A percentile compares a stretch with the other conserved stretches of the same genome.
These are phyloP conservation scores for Psephotus haematonotus DNA, from an alignment of 2,113 vertebrate genomes.

Conservation along the genomic window DNA sequence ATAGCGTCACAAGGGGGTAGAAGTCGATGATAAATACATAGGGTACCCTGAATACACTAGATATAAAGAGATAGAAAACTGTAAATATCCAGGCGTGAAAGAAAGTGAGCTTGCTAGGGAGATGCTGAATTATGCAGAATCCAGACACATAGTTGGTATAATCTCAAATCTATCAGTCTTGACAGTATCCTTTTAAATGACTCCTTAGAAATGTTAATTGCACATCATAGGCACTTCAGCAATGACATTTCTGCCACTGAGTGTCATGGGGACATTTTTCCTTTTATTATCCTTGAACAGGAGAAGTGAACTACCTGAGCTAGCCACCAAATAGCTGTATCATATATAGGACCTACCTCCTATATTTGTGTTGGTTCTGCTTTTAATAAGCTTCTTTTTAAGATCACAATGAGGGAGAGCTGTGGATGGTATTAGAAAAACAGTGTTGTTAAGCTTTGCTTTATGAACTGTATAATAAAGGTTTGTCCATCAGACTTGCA, in stretches of 20 bases:
- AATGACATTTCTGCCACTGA: constrained; percentile 51
- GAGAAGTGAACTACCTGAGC: not conserved
- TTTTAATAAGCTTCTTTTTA: constrained; percentile 4
- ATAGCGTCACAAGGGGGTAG: not conserved
- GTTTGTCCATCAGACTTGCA: not conserved
- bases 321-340: constrained; percentile 10
- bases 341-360: not conserved
- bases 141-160: constrained; percentile 10
- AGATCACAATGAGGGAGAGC: not conserved
- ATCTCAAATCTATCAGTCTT: constrained; percentile 38
- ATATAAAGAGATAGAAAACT: not conserved
- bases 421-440: not conserved
- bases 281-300: constrained; percentile 27
- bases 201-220: constrained; percentile 69
- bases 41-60: not conserved
- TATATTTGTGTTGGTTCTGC: not conserved
- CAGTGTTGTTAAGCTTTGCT: not conserved
- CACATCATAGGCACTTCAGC: constrained; percentile 44
- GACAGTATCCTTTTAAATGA: constrained; percentile 51
- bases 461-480: constrained; percentile 46
- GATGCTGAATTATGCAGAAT: constrained; percentile 24
- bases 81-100: not conserved
- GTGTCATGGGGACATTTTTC: constrained; percentile 54
- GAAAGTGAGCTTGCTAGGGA: not conserved
- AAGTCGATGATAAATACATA: not conserved